phyloP scores from a whole-genome alignment of 2,797 vertebrate species.

The Semotilus atromaculatus region DNA sequence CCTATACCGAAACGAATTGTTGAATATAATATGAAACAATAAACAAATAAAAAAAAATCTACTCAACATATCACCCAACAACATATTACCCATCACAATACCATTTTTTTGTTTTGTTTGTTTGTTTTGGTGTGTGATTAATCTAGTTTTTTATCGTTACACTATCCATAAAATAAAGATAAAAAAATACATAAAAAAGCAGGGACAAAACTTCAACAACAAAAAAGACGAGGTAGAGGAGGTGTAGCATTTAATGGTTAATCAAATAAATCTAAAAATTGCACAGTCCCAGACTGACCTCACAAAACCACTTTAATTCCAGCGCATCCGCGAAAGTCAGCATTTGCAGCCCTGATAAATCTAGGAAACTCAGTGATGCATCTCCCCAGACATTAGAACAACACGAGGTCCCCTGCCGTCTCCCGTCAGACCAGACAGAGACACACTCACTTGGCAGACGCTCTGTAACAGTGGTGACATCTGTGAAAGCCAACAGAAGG shows the following conservation, averaged over 20 bases:
- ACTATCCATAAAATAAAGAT: neutral
- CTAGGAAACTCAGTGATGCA: neutral
- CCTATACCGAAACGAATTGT: neutral
- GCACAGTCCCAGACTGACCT: neutral
- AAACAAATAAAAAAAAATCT: no score
- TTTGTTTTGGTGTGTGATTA: neutral
- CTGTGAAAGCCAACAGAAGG: conserved; percentile 29
- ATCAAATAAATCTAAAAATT: neutral
- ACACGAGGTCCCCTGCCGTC: neutral
- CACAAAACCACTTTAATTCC: neutral
- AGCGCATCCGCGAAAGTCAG: neutral
- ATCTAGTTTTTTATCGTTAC: neutral
- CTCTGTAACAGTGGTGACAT: conserved; percentile 19
- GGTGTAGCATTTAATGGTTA: neutral
- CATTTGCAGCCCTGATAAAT: neutral
- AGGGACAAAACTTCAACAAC: neutral
- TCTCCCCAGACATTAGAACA: conserved; percentile 4
- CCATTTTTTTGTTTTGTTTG: no score
- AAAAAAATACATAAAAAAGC: neutral
- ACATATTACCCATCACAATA: neutral
- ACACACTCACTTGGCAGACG: conserved; percentile 3
- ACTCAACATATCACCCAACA: neutral
- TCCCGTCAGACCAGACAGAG: conserved; percentile 23
- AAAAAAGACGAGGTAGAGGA: neutral
- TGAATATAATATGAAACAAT: neutral